phyloP scores from a whole-genome alignment of 2,888 invertebrate species.

The Ditylenchus weischeri region DNA sequence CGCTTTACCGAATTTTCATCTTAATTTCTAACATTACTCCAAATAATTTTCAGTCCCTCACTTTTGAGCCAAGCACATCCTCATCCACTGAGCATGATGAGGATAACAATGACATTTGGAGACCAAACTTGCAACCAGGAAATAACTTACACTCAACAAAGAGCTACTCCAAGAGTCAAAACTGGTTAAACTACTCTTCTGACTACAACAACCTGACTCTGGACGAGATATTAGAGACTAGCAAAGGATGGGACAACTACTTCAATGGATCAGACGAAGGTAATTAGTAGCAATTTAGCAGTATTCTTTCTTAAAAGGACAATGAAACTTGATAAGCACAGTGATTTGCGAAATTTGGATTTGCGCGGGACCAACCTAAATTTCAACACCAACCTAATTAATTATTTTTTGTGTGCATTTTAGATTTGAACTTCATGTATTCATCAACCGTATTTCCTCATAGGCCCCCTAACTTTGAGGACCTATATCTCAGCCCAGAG shows the following conservation, averaged over 20 bases:
- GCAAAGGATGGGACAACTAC: constrained; percentile 14
- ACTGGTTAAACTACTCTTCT: not conserved
- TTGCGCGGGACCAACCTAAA: no score
- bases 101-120: not conserved
- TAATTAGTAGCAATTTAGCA: not conserved
- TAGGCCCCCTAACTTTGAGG: no score
- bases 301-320: no score
- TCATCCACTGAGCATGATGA: not conserved
- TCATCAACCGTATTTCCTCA: no score
- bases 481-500: no score
- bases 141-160: not conserved
- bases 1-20: no score
- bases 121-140: not conserved
- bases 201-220: constrained; percentile 16
- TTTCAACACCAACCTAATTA: no score
- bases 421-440: no score
- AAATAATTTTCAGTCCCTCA: not conserved
- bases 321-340: no score
- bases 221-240: constrained; percentile 15
- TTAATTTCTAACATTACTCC: no score
- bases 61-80: constrained; percentile 7
- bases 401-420: no score
- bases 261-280: not conserved
- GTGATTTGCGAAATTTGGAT: no score
- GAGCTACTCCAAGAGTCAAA: not conserved